A percentile compares a stretch with the other conserved stretches of the same genome.
Conservation (phyloP, 2,888 invertebrate species). For the Melitaea athalia region DNA sequence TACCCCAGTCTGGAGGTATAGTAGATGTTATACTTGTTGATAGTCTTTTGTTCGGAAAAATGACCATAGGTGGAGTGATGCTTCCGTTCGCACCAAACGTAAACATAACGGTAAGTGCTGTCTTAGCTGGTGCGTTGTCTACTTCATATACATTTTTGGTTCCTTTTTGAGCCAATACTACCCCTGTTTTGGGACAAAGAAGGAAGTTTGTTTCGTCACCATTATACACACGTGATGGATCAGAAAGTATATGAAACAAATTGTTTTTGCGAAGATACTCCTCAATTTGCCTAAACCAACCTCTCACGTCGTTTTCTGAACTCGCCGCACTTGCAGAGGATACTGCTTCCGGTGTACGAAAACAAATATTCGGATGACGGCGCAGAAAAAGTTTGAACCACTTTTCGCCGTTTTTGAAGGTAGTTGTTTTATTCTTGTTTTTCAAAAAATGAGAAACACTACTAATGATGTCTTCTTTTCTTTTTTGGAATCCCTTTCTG, state of each 20-base stretch:
- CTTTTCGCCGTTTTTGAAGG: constrained; percentile 38
- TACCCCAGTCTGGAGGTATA: not conserved
- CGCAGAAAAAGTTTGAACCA: constrained; percentile 42
- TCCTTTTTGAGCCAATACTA: not conserved
- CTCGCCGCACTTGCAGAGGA: constrained; percentile 8
- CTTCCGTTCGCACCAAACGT: not conserved
- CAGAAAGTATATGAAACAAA: not conserved
- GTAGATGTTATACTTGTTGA: not conserved
- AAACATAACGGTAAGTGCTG: not conserved
- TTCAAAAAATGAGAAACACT: constrained; percentile 22
- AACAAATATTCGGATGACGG: constrained; percentile 40
- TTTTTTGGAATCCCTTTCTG: constrained; percentile 23
- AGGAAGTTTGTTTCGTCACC: constrained; percentile 1
- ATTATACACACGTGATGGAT: constrained; percentile 4
- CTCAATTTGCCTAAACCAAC: constrained; percentile 18
- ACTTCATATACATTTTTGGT: not conserved
- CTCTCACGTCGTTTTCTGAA: constrained; percentile 10
- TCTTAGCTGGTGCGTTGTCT: not conserved
- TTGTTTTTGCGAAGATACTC: not conserved
- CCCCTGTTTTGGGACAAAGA: not conserved
- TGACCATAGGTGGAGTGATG: not conserved
- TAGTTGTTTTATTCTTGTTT: constrained; percentile 10
- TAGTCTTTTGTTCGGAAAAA: not conserved
- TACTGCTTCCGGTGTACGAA: constrained; percentile 2
- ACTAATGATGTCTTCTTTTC: constrained; percentile 7